Evolutionary conservation across 2,797 vertebrate genomes (phyloP).

Genomic region (Anguilla pacifica): DNA sequence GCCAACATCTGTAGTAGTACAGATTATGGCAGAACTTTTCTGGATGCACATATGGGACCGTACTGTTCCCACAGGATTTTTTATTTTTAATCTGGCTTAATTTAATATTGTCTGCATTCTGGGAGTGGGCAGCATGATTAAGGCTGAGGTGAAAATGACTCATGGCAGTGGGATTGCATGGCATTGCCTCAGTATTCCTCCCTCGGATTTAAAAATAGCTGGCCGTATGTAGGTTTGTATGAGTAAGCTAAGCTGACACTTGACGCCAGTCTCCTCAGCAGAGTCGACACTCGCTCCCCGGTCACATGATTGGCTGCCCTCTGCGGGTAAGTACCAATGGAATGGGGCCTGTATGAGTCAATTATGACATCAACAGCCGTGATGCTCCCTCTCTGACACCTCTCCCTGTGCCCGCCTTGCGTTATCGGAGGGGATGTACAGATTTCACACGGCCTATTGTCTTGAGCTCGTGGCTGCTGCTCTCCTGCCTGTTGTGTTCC

Average conservation of each 20-base stretch:
- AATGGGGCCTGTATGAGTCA: not conserved
- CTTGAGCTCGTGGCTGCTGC: not conserved
- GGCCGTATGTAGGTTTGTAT: not conserved
- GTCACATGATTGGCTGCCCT: not conserved
- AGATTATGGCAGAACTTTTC: not conserved
- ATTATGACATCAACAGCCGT: slow-evolving; percentile 30
- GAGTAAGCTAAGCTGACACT: not conserved
- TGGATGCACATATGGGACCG: not conserved
- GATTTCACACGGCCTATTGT: slow-evolving; percentile 5
- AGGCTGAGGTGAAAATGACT: not conserved
- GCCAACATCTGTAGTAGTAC: not conserved
- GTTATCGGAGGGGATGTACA: slow-evolving; percentile 10
- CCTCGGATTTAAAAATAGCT: not conserved
- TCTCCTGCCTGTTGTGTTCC: slow-evolving; percentile 8
- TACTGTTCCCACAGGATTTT: not conserved
- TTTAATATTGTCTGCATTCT: not conserved
- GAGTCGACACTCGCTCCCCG: not conserved
- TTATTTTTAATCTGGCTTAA: not conserved
- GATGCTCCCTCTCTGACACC: slow-evolving; percentile 25
- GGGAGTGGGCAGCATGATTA: not conserved
- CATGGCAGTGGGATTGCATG: slow-evolving; percentile 5
- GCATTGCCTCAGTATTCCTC: not conserved
- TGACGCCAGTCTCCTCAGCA: not conserved
- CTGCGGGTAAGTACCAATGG: slow-evolving; percentile 9
- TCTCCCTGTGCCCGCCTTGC: not conserved